Evolutionary conservation across 2,888 invertebrate genomes (phyloP), one percentile per base, ranked within the genome.

Genomic region (Onchidella celtica): DNA sequence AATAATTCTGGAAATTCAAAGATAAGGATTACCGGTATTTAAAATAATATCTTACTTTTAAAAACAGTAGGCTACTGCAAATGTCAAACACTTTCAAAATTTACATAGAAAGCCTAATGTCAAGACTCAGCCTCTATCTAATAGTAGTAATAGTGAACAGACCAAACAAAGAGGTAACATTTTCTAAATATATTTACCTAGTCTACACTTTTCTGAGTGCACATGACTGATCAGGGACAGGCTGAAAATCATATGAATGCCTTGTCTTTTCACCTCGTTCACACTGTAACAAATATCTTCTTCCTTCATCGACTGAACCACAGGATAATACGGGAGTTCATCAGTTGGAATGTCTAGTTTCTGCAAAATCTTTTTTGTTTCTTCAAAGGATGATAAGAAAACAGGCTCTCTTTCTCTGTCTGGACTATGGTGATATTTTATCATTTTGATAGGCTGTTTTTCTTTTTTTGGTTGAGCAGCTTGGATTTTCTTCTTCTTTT

Each of bases 271-370:
- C 32, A 81, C 32, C 34, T 27, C 24, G 3, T 47, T 29, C 0
- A 81, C 17, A 59, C 81, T 75, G 17, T 14, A 14, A 0, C 36
- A n/a, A 27, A 81, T 61, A n/a, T 21, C 61, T 1, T 75, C 38
- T 24, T 75, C n/a, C 24, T n/a, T 21, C 81, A 81, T 75, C 21
- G 40, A 11, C 40, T 81, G 81, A 40, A 81, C 34, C 14, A 40
- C 59, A 0, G 81, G 75, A 24, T 68, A 81, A 4, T 24, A 17
- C 36, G 59, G 59, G n/a, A 81, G 61, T 11, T 81, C 68, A 59
- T 81, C 61, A 68, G 38, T 40, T 0, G 81, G 74, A 29, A 81
- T 66, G 11, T 27, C 34, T 32, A 75, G n/a, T 3, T 68, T 75
- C n/a, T 36, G 32, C n/a, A 81, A 27, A 34, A 75, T 75, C 11